Conservation (phyloP, 1,140 invertebrate species). For the Chironomus striatipennis region DNA sequence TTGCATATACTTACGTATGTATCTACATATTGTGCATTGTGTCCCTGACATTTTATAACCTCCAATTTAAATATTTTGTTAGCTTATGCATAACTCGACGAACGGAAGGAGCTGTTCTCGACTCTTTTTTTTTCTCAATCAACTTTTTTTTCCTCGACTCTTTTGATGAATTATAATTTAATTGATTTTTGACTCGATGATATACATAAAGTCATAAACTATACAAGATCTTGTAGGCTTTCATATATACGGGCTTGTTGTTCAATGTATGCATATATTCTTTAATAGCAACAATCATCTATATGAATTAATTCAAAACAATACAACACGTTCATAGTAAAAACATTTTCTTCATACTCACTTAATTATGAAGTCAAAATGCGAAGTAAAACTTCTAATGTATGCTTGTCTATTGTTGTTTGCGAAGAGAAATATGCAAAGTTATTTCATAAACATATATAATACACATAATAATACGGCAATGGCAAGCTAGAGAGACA, state of each 20-base stretch:
- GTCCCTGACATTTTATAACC: conserved; percentile 11
- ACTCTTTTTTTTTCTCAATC: background rate
- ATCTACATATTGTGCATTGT: background rate
- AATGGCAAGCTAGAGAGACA: background rate
- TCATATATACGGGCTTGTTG: too few relatives aligned
- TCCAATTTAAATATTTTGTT: background rate
- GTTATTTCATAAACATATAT: conserved; percentile 15
- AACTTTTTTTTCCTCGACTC: too few relatives aligned
- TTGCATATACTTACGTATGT: background rate
- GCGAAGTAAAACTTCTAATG: background rate
- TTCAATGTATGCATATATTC: background rate
- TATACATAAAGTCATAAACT: too few relatives aligned
- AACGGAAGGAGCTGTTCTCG: background rate
- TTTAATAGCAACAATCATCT: background rate
- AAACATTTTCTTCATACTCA: background rate
- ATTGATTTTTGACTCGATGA: too few relatives aligned
- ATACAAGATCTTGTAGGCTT: too few relatives aligned
- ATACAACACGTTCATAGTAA: background rate
- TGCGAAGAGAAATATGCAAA: background rate
- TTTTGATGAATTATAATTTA: too few relatives aligned
- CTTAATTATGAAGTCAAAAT: conserved; percentile 14
- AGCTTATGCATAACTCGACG: background rate
- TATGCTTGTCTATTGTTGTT: conserved; percentile 2
- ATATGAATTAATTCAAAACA: conserved; percentile 4
- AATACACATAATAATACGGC: background rate